A percentile compares a stretch with the other conserved stretches of the same genome.
These are phyloP conservation scores for Python bivittatus DNA, from an alignment of 2,113 vertebrate species.

Conservation along the genomic window DNA sequence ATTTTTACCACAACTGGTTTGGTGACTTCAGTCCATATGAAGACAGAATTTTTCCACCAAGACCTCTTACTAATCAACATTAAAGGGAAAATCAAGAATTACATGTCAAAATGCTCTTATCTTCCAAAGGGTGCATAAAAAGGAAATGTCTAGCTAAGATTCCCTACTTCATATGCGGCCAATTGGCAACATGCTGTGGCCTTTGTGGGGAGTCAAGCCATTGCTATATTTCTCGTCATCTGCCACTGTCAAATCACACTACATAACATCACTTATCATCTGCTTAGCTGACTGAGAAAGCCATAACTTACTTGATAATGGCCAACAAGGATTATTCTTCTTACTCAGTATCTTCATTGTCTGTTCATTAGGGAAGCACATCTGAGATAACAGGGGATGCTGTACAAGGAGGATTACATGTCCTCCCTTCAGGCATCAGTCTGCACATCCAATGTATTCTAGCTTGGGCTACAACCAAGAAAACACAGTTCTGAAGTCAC, in stretches of 20 bases:
- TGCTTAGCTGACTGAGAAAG: neutral
- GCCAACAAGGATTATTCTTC: neutral
- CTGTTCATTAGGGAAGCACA: neutral
- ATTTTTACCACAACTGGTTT: neutral
- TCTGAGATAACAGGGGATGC: neutral
- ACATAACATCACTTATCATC: neutral
- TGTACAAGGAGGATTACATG: neutral
- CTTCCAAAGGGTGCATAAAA: neutral
- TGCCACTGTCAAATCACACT: neutral
- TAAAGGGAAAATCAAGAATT: conserved; percentile 5
- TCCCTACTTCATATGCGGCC: neutral
- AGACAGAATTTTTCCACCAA: neutral
- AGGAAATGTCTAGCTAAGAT: neutral
- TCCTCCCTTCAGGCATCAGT: neutral
- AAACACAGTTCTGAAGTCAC: neutral
- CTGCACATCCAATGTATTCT: neutral
- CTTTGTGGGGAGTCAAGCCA: neutral
- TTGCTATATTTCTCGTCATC: neutral
- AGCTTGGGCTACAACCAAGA: neutral
- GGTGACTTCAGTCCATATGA: neutral
- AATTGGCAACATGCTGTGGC: neutral
- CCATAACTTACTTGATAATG: neutral
- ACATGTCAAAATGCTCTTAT: neutral
- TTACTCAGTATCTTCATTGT: too few relatives aligned
- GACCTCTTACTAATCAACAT: conserved; percentile 14